Evolutionary conservation across 2,888 invertebrate species (phyloP), one percentile per base, ranked within the genome.

Genomic region (Platycheirus albimanus): DNA sequence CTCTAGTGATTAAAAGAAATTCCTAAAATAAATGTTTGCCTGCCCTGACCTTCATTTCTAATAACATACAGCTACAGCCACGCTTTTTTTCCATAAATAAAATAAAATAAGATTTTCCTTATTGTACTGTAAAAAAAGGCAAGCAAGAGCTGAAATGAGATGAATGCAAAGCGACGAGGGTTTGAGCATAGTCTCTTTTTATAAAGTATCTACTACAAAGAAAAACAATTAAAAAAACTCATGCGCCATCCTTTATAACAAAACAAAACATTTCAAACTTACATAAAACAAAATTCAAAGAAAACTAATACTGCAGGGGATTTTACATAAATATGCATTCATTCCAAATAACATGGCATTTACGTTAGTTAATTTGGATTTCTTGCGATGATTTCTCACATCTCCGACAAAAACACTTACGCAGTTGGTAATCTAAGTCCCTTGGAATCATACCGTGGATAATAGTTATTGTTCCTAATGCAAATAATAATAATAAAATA

Each of bases 361-460:
- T 77, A 66, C 41, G 58, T 79, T 78, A 74, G 63, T 74, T 47
- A 20, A 24, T 58, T 74, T 58, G 1, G 30, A 45, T 30, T 43
- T 61, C n/a, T 33, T 69, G 74, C 69, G 54, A 74, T 63, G 54
- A 41, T 30, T 71, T 56, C 47, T 79, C 61, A 66, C 61, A 61
- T 33, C 70, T 56, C 56, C 33, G 45, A 54, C 70, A 64, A 49
- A 84, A 86, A 87, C 87, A 91, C 91, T 91, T 91, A 91, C 91
- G 87, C 88, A 87, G 85, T 83, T 85, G 88, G 88, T 86, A 89
- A 87, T 87, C 88, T 89, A 88, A 87, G 89, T 86, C 91, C 91
- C 87, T 89, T 89, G 87, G 90, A 89, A 90, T 91, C 91, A 89
- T 89, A 91, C 86, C 89, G 88, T 88, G 90, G 90, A 88, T 88